phyloP scores from a whole-genome alignment of 2,113 vertebrate genomes.

The Chlamydotis undulata region DNA sequence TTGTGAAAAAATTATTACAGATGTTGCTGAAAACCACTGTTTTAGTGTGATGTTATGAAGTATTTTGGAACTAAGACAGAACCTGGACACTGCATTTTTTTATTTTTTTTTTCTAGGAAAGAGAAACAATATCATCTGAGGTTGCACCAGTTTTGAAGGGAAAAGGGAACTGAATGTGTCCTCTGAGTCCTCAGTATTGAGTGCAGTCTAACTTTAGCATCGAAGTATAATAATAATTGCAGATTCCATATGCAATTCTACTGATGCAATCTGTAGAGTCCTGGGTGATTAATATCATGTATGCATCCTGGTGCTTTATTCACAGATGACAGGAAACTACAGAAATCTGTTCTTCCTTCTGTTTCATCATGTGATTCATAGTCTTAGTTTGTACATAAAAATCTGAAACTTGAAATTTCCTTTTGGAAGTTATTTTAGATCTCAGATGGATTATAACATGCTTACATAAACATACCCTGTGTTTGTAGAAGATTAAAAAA shows the following conservation, averaged over 20 bases:
- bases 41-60: accelerated
- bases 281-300: slow-evolving; percentile 28
- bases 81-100: not conserved
- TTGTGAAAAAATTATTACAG: not conserved
- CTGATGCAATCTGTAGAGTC: slow-evolving; percentile 35
- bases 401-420: not conserved
- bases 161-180: not conserved
- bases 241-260: slow-evolving; percentile 18
- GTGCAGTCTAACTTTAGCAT: not conserved
- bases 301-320: not conserved
- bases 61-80: not conserved
- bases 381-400: not conserved
- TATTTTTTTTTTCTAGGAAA: not conserved
- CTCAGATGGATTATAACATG: not conserved
- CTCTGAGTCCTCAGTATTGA: not conserved
- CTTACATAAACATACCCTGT: not conserved
- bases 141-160: not conserved
- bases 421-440: not conserved
- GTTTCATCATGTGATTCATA: not conserved
- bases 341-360: slow-evolving; percentile 59
- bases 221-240: not conserved
- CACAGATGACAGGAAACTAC: slow-evolving; percentile 29
- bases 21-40: not conserved
- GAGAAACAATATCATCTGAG: not conserved
- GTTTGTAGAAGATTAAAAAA: not conserved